Evolutionary conservation across 2,797 vertebrate species (phyloP).

Genomic region (Leptoclinus maculatus): DNA sequence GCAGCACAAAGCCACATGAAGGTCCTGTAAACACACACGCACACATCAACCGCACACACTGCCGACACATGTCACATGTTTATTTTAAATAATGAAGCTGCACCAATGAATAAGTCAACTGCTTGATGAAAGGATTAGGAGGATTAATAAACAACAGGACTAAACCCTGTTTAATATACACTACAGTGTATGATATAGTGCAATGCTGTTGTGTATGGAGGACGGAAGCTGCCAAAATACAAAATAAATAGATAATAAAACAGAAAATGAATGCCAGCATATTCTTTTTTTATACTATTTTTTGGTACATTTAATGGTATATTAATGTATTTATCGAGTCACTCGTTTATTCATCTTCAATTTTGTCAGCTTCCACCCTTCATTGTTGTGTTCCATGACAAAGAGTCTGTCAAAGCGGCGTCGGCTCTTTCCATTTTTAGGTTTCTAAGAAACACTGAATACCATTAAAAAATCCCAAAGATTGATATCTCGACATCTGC

Average conservation of each 20-base stretch:
- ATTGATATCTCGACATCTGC: not conserved
- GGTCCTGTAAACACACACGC: constrained; percentile 16
- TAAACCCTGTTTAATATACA: not conserved
- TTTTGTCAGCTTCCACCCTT: too few relatives aligned
- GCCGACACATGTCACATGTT: not conserved
- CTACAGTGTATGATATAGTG: not conserved
- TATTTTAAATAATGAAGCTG: constrained; percentile 11
- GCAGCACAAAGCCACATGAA: constrained; percentile 27
- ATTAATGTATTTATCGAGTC: not conserved
- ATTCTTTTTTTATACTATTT: not conserved
- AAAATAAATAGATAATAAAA: not conserved
- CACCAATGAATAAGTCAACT: not conserved
- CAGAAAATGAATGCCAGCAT: not conserved
- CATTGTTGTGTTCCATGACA: too few relatives aligned
- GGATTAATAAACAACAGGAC: not conserved
- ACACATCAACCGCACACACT: constrained; percentile 11
- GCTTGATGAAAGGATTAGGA: not conserved
- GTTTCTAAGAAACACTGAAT: too few relatives aligned
- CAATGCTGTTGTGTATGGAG: not conserved
- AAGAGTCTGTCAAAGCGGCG: not conserved
- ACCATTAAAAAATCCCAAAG: not conserved
- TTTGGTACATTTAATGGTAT: not conserved
- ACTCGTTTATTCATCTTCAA: too few relatives aligned
- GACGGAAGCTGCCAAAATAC: not conserved
- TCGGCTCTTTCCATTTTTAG: too few relatives aligned